Percentiles rank a stretch among this genome's conserved stretches.
phyloP scores from a whole-genome alignment of 1,140 invertebrate genomes.

The Drosophila funebris region DNA sequence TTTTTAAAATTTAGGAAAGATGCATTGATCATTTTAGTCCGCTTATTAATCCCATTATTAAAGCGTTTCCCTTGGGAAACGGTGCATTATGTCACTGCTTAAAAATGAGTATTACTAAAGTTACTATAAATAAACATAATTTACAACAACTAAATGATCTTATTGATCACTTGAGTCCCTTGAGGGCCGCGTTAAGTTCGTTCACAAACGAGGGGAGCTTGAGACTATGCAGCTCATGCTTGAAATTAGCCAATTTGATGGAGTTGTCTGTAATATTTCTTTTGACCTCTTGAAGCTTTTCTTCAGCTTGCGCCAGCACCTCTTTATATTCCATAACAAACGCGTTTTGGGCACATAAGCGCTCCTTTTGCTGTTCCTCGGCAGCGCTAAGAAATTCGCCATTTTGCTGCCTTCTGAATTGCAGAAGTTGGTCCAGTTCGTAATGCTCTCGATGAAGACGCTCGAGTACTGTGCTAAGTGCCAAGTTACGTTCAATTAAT shows the following conservation, averaged over 20 bases:
- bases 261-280: not conserved
- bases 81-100: too few species aligned
- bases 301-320: slow-evolving; percentile 17
- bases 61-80: too few species aligned
- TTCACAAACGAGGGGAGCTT: slow-evolving; percentile 9
- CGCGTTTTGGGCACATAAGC: slow-evolving; percentile 6
- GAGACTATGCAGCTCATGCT: not conserved
- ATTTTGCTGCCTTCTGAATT: slow-evolving; percentile 11
- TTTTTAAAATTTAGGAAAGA: too few species aligned
- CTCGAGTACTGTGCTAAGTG: not conserved
- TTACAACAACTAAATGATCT: too few species aligned
- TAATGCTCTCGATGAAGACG: slow-evolving; percentile 1
- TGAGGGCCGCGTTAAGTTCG: not conserved
- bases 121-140: too few species aligned
- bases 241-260: not conserved
- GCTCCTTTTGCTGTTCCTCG: slow-evolving; percentile 44
- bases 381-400: slow-evolving; percentile 23
- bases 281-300: slow-evolving; percentile 25
- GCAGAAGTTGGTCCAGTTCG: not conserved
- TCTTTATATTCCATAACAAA: slow-evolving; percentile 34
- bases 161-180: not conserved
- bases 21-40: too few species aligned
- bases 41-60: too few species aligned
- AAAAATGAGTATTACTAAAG: too few species aligned
- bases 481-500: slow-evolving; percentile 3